Base-by-base conservation (phyloP, 53 echinoderm and acorn worm species). In the Temnopleurus reevesii region DNA sequence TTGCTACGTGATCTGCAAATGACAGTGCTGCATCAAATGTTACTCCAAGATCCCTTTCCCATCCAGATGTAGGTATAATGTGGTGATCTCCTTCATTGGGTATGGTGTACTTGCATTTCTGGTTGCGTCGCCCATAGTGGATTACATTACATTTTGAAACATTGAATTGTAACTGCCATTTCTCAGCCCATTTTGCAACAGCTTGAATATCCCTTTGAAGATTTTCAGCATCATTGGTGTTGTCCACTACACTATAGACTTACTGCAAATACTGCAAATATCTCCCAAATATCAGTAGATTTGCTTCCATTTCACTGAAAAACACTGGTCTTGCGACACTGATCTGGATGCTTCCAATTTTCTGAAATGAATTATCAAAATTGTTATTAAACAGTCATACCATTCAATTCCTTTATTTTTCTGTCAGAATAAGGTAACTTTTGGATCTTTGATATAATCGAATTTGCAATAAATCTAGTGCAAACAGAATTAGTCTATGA, bases 261-360 rank as follows among this genome's bases (percentile, higher is more conserved):
- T 59, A n/a, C 63, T 8, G 38, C 63, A 38, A 31, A 38, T 19
- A 61, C 64, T 4, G 86, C 63, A 61, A 86, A 86, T 10, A 86
- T 19, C 45, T 86, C n/a, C n/a, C n/a, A n/a, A n/a, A n/a, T n/a
- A n/a, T n/a, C n/a, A n/a, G n/a, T n/a, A n/a, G n/a, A n/a, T n/a
- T n/a, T n/a, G n/a, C n/a, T n/a, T n/a, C n/a, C n/a, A n/a, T n/a
- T n/a, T n/a, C n/a, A n/a, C n/a, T n/a, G n/a, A n/a, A n/a, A n/a
- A n/a, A n/a, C n/a, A n/a, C n/a, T n/a, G n/a, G n/a, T n/a, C n/a
- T n/a, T n/a, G n/a, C n/a, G n/a, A n/a, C n/a, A n/a, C n/a, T n/a
- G n/a, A n/a, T n/a, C n/a, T n/a, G n/a, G n/a, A n/a, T n/a, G n/a
- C n/a, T n/a, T n/a, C n/a, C n/a, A n/a, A n/a, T n/a, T n/a, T n/a